Evolutionary conservation across 2,797 vertebrate genomes (phyloP), one percentile per base, ranked within the genome.

Genomic region (Centroberyx gerrardi): DNA sequence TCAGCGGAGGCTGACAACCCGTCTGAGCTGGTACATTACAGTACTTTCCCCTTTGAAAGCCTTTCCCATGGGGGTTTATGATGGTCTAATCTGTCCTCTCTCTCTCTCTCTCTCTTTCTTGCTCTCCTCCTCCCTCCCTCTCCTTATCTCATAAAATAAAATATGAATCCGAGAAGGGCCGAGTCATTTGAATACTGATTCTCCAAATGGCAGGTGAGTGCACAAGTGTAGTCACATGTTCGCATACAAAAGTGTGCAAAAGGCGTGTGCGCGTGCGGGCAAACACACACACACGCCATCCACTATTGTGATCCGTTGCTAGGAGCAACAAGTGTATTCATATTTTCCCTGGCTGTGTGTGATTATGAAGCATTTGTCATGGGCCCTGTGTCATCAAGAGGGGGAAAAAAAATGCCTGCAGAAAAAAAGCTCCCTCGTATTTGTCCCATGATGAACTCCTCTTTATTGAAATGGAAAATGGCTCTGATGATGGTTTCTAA

Each of bases 261-360:
- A 66, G 22, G 38, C 31, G n/a, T 1, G 53, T 29, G 12, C 14
- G 6, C 31, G 15, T 8, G 18, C 13, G 13, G 15, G 6, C 36
- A 36, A 5, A 22, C 80, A 49, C 14, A 12, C 60, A 28, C 17
- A 17, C 62, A 22, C 49, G 55, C 42, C 74, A 52, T 17, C 52
- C 33, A 9, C 31, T 58, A 68, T 71, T 76, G 52, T 55, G 31
- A 85, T 64, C 71, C 33, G 66, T 88, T 89, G 85, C 83, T 73
- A 82, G 54, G 81, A 90, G 87, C 89, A 88, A 87, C 87, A 80
- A 36, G 74, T 79, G 66, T 42, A 54, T 71, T 72, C 31, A 15
- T 64, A 74, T 82, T 82, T 83, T 68, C 62, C 73, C 68, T 17
- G 46, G 69, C 48, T 36, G 28, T 28, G 52, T 71, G 69, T 71